Conservation (phyloP, 2,888 invertebrate species). For the Silvanus unidentatus region DNA sequence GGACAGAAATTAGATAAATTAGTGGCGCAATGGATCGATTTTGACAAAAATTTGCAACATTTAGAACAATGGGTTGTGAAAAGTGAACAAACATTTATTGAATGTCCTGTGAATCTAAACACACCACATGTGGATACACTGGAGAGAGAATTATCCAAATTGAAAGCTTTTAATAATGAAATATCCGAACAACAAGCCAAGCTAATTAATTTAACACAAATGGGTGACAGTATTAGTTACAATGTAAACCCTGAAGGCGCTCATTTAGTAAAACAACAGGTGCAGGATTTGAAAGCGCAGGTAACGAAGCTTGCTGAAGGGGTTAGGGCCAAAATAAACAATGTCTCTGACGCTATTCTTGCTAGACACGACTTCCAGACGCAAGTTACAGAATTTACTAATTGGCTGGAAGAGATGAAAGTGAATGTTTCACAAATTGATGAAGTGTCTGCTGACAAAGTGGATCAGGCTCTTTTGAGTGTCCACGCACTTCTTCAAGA, state of each 20-base stretch:
- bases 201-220: slow-evolving; percentile 71
- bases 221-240: slow-evolving; percentile 72
- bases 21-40: slow-evolving; percentile 73
- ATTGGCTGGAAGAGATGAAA: slow-evolving; percentile 71
- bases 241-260: slow-evolving; percentile 74
- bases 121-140: slow-evolving; percentile 70
- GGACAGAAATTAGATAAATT: slow-evolving; percentile 73
- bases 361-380: slow-evolving; percentile 78
- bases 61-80: slow-evolving; percentile 71
- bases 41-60: slow-evolving; percentile 70
- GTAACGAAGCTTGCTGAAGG: slow-evolving; percentile 71
- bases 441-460: slow-evolving; percentile 74
- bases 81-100: slow-evolving; percentile 57
- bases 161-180: slow-evolving; percentile 78
- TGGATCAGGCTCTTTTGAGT: slow-evolving; percentile 71
- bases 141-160: slow-evolving; percentile 67
- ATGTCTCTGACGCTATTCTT: slow-evolving; percentile 74
- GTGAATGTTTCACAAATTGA: slow-evolving; percentile 70
- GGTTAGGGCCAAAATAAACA: slow-evolving; percentile 69
- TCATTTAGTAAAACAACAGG: slow-evolving; percentile 61
- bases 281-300: slow-evolving; percentile 67
- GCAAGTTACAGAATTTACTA: slow-evolving; percentile 70
- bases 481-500: slow-evolving; percentile 78
- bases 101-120: slow-evolving; percentile 56
- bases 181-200: slow-evolving; percentile 81